Evolutionary conservation across 2,888 invertebrate genomes (phyloP).

Genomic region (Spodoptera littoralis): DNA sequence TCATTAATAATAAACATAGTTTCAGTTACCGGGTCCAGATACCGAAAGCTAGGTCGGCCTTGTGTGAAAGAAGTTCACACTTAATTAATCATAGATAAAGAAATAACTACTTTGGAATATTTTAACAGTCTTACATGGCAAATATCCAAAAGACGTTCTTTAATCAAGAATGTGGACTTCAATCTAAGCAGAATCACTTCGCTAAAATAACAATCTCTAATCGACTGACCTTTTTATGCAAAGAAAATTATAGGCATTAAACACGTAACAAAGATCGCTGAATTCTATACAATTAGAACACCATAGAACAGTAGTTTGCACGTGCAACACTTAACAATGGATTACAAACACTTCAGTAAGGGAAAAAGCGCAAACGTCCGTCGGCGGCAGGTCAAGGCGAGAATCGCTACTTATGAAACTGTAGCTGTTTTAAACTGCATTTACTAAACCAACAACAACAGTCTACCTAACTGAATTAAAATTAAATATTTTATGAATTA

Average conservation of each 20-base stretch:
- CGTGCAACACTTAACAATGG: slow-evolving; percentile 59
- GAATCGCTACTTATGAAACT: slow-evolving; percentile 46
- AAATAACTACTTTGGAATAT: background rate
- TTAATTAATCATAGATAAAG: background rate
- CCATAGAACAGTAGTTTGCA: slow-evolving; percentile 44
- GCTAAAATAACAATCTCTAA: too few species aligned
- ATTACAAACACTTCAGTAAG: slow-evolving; percentile 50
- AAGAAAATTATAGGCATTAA: too few species aligned
- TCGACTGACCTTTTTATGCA: too few species aligned
- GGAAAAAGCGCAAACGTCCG: slow-evolving; percentile 65
- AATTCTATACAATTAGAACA: slow-evolving; percentile 39
- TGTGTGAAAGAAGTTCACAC: background rate
- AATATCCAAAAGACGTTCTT: background rate
- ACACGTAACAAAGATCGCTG: slow-evolving; percentile 16
- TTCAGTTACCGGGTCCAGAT: background rate
- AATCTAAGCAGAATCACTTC: too few species aligned
- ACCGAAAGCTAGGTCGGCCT: background rate
- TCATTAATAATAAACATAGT: slow-evolving; percentile 8
- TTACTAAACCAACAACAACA: slow-evolving; percentile 13
- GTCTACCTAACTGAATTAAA: background rate
- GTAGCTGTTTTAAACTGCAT: slow-evolving; percentile 21
- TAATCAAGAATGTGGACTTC: too few species aligned
- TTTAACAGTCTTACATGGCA: background rate
- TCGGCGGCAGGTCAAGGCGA: slow-evolving; percentile 66
- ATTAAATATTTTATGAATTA: background rate